phyloP scores from a whole-genome alignment of 2,888 invertebrate species.

The Oscheius sp. region DNA sequence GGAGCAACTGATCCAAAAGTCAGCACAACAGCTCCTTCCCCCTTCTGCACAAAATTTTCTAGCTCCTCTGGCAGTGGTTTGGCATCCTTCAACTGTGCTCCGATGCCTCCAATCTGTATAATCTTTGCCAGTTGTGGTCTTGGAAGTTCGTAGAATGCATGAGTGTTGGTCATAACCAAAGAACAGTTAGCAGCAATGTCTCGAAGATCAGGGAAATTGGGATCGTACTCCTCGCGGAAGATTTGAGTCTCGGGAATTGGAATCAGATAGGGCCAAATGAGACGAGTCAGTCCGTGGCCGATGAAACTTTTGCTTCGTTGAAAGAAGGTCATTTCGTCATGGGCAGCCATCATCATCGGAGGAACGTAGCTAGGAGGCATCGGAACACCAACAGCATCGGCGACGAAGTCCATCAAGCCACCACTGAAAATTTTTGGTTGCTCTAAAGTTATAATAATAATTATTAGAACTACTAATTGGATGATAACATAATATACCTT shows the following conservation, averaged over 20 bases:
- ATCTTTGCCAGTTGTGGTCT: conserved; percentile 52
- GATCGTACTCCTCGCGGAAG: conserved; percentile 40
- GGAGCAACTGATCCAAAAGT: conserved; percentile 46
- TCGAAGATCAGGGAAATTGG: conserved; percentile 48
- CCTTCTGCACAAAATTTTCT: conserved; percentile 30
- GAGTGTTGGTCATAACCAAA: conserved; percentile 48
- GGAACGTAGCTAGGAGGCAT: conserved; percentile 56
- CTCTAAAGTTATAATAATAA: neutral
- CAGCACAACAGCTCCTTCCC: conserved; percentile 41
- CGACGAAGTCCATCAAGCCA: conserved; percentile 54
- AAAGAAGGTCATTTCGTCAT: conserved; percentile 55
- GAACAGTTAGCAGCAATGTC: conserved; percentile 30
- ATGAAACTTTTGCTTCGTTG: conserved; percentile 54
- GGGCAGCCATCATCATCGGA: conserved; percentile 45
- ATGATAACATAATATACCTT: too few species aligned
- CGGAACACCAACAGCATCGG: conserved; percentile 53
- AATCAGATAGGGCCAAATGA: conserved; percentile 33
- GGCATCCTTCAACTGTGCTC: conserved; percentile 43
- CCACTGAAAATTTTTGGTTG: conserved; percentile 34
- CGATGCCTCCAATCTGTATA: conserved; percentile 56
- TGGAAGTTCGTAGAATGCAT: conserved; percentile 54
- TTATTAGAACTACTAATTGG: neutral
- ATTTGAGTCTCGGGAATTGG: conserved; percentile 36
- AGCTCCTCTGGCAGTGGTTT: conserved; percentile 38
- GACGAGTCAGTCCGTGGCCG: conserved; percentile 45